phyloP scores from a whole-genome alignment of 1,140 invertebrate genomes.

The Intoshia linei region DNA sequence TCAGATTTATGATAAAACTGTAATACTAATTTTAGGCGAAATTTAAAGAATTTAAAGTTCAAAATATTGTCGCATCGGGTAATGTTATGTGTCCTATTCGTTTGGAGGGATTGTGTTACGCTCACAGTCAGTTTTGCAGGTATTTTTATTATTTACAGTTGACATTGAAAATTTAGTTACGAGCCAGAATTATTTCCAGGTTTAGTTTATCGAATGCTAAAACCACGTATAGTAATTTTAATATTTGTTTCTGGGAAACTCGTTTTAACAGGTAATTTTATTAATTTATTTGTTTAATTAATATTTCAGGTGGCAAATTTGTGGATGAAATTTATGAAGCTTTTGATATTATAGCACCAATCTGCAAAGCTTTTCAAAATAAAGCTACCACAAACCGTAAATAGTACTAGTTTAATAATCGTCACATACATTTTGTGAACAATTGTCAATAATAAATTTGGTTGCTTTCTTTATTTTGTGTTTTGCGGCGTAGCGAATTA shows the following conservation, averaged over 20 bases:
- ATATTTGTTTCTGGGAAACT: slow-evolving; percentile 97
- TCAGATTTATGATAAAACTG: neutral
- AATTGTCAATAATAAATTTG: too few species aligned
- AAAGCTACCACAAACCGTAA: too few species aligned
- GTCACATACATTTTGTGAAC: too few species aligned
- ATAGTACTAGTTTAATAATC: too few species aligned
- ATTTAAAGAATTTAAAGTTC: slow-evolving; percentile 96
- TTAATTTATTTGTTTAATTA: slow-evolving; percentile 6
- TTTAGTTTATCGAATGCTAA: slow-evolving; percentile 93
- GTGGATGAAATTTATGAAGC: slow-evolving; percentile 91
- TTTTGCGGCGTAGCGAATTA: too few species aligned
- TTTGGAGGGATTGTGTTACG: slow-evolving; percentile 70
- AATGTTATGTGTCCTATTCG: slow-evolving; percentile 96
- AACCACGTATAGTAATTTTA: slow-evolving; percentile 83
- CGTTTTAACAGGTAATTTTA: slow-evolving; percentile 44
- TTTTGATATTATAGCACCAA: slow-evolving; percentile 97
- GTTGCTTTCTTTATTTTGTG: too few species aligned
- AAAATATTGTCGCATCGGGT: slow-evolving; percentile 98
- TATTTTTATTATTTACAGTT: too few species aligned
- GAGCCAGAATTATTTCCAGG: slow-evolving; percentile 59
- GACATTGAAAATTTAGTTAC: too few species aligned
- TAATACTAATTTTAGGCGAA: slow-evolving; percentile 39
- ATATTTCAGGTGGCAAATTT: slow-evolving; percentile 57
- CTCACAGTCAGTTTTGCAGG: slow-evolving; percentile 82
- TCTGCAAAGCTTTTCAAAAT: slow-evolving; percentile 94